Percentiles rank a stretch among this genome's conserved stretches.
Conservation (phyloP, 2,797 vertebrate species). For the Clarias laeviceps region DNA sequence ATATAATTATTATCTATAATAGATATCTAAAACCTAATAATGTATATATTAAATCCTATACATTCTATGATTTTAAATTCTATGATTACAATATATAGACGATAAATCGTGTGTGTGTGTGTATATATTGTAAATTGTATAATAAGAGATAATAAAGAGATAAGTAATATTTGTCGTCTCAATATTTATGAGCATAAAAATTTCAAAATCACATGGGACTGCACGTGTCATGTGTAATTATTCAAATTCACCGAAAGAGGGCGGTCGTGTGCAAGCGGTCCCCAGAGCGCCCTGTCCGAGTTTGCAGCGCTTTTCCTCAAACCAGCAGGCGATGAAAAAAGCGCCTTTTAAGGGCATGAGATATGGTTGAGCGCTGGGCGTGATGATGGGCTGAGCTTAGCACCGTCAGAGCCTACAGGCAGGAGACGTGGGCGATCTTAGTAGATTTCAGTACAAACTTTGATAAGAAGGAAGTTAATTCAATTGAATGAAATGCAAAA, state of each 20-base stretch:
- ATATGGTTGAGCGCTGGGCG: conserved; percentile 66
- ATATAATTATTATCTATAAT: no score
- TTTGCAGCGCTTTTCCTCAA: conserved; percentile 43
- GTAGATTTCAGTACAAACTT: not conserved
- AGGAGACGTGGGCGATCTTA: not conserved
- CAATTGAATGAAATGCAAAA: not conserved
- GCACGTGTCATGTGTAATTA: not conserved
- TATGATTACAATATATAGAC: no score
- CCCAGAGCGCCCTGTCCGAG: not conserved
- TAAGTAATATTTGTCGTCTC: no score
- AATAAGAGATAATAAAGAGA: no score
- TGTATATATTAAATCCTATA: no score
- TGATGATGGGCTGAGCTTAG: conserved; percentile 60
- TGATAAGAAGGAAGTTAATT: not conserved
- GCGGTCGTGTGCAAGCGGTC: conserved; percentile 40
- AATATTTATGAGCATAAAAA: no score
- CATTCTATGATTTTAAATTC: no score
- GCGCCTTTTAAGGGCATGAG: conserved; percentile 81
- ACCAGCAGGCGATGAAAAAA: conserved; percentile 66
- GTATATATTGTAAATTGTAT: no score
- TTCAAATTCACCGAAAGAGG: conserved; percentile 60
- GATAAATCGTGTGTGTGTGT: no score
- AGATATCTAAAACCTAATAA: no score
- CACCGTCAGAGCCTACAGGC: conserved; percentile 34
- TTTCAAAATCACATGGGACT: no score